Evolutionary conservation across 2,888 invertebrate genomes (phyloP).

Genomic region (Metalampra italica): DNA sequence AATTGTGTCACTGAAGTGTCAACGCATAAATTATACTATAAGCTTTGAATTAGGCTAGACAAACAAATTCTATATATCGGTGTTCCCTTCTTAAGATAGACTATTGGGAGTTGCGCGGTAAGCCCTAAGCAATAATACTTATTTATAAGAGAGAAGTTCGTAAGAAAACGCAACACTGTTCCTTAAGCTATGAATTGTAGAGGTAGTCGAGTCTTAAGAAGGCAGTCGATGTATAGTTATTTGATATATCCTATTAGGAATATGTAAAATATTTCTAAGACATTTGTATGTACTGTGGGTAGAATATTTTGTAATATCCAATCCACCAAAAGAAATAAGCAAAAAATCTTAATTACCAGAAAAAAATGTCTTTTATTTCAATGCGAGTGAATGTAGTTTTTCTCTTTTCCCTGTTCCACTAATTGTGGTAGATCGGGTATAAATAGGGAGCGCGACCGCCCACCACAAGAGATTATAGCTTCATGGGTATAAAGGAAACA

Average conservation of each 20-base stretch:
- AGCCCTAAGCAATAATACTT: too few species aligned
- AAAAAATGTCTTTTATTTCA: slow-evolving; percentile 18
- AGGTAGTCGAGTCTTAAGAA: slow-evolving; percentile 14
- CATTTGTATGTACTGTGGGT: slow-evolving; percentile 18
- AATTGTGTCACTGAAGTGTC: too few species aligned
- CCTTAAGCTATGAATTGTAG: too few species aligned
- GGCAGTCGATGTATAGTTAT: slow-evolving; percentile 14
- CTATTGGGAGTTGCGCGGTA: neutral
- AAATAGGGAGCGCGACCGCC: too few species aligned
- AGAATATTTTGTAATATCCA: slow-evolving; percentile 19
- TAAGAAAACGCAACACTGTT: too few species aligned
- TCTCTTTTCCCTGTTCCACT: too few species aligned
- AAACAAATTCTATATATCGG: slow-evolving; percentile 7
- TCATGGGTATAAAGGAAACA: too few species aligned
- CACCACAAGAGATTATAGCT: too few species aligned
- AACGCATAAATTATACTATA: neutral
- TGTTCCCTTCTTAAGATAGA: slow-evolving; percentile 4
- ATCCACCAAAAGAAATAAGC: slow-evolving; percentile 25
- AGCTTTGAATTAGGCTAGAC: slow-evolving; percentile 8
- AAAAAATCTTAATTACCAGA: slow-evolving; percentile 20
- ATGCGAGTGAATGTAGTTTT: too few species aligned
- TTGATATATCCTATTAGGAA: slow-evolving; percentile 18
- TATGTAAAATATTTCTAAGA: slow-evolving; percentile 18
- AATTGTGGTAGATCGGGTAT: too few species aligned
- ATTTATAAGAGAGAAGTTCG: too few species aligned